Evolutionary conservation across 2,797 vertebrate species (phyloP).

Genomic region (Cynodonichthys magdalenae): DNA sequence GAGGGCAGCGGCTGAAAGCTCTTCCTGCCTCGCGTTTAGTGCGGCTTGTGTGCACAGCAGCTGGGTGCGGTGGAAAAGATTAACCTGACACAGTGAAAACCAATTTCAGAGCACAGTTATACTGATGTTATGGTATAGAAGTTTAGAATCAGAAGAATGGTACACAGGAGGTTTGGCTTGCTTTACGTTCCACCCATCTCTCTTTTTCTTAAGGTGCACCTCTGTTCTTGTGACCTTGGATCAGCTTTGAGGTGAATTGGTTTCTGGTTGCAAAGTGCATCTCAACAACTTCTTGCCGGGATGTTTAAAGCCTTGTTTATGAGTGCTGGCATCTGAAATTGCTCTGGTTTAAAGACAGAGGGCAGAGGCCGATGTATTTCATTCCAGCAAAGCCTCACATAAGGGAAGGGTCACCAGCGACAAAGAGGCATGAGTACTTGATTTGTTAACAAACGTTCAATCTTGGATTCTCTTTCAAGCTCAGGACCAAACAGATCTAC

Average conservation of each 20-base stretch:
- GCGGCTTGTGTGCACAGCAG: conserved; percentile 19
- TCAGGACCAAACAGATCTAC: conserved; percentile 28
- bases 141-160: conserved; percentile 33
- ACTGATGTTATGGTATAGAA: conserved; percentile 25
- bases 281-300: conserved; percentile 63
- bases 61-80: conserved; percentile 25
- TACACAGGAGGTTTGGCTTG: conserved; percentile 12
- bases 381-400: conserved; percentile 36
- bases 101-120: conserved; percentile 28
- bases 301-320: conserved; percentile 69
- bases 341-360: conserved; percentile 39
- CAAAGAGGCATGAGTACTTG: conserved; percentile 36
- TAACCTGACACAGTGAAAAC: conserved; percentile 35
- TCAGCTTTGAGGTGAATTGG: conserved; percentile 60
- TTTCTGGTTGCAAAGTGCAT: conserved; percentile 53
- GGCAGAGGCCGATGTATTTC: conserved; percentile 30
- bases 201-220: conserved; percentile 16
- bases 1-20: conserved; percentile 40
- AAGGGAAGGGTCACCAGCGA: conserved; percentile 45
- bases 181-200: conserved; percentile 10
- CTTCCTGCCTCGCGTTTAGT: conserved; percentile 38
- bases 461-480: conserved; percentile 33
- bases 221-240: conserved; percentile 66
- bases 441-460: conserved; percentile 45
- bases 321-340: conserved; percentile 48